Evolutionary conservation across 1,140 invertebrate genomes (phyloP), one percentile per base, ranked within the genome.

Genomic region (Ips typographus): DNA sequence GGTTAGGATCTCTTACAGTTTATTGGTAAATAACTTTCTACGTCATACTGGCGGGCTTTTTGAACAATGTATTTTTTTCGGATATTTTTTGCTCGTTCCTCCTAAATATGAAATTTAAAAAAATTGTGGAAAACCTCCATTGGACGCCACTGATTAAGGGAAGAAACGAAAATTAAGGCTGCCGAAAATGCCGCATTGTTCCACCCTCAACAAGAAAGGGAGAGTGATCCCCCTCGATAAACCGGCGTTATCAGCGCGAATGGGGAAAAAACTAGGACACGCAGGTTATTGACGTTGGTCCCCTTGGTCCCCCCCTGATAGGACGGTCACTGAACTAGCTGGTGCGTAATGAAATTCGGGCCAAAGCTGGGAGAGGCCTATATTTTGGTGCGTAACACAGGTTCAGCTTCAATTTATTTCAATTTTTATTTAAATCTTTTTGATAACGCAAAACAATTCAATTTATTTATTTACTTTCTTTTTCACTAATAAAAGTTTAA

Each of bases 171-270:
- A 22, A 22, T 22, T 22, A 22, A 22, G 22, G 0, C 22, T 22
- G 22, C 22, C 22, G 22, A 55, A 55, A 22, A n/a, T 55, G 7
- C 52, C 36, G 61, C 44, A 68, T 68, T 68, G 65, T 68, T 62
- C 59, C 59, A 69, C 67, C 67, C 67, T 69, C 67, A 69, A 69
- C 67, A 63, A 8, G 67, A 69, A 69, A 69, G 67, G 67, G 67
- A 69, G 60, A 69, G 67, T 57, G 67, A 38, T 63, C 60, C 60
- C 67, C 57, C 41, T 47, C 61, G 36, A 4, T 38, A 44, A 36
- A 64, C 37, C 59, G 61, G 59, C 51, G 67, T 44, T 68, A 8
- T 22, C 22, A 22, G 22, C 22, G 22, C 22, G 57, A 49, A 55
- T 68, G 53, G 67, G 67, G 61, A 59, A 8, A 41, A 69, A 69